phyloP scores from a whole-genome alignment of 2,888 invertebrate genomes.

The Hylaea fasciaria region DNA sequence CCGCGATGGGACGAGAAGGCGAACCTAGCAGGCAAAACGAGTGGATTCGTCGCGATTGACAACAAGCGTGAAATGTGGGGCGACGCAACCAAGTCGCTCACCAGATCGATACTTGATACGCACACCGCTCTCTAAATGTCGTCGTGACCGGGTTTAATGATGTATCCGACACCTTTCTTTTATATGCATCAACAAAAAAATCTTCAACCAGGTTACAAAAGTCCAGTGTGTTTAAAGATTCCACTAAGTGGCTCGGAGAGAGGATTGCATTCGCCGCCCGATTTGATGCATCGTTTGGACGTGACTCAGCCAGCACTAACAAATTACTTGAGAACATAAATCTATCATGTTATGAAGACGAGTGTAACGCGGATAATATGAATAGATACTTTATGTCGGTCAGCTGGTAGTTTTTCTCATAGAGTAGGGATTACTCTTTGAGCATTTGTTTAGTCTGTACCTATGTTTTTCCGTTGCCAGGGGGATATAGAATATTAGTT shows the following conservation, averaged over 20 bases:
- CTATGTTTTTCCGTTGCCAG: no score
- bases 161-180: slow-evolving; percentile 55
- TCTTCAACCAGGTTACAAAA: slow-evolving; percentile 40
- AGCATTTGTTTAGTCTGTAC: no score
- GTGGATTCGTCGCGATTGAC: slow-evolving; percentile 63
- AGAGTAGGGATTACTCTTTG: no score
- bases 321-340: slow-evolving; percentile 38
- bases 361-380: no score
- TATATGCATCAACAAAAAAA: slow-evolving; percentile 50
- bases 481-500: no score
- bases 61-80: slow-evolving; percentile 76
- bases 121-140: slow-evolving; percentile 74
- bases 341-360: slow-evolving; percentile 35
- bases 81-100: slow-evolving; percentile 73
- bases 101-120: slow-evolving; percentile 81
- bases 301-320: slow-evolving; percentile 34
- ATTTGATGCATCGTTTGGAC: slow-evolving; percentile 35
- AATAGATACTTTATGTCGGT: no score
- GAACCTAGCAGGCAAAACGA: slow-evolving; percentile 47
- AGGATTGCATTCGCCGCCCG: slow-evolving; percentile 30
- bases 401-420: no score
- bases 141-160: slow-evolving; percentile 69
- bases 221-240: slow-evolving; percentile 40
- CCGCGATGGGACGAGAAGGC: slow-evolving; percentile 45
- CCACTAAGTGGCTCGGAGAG: slow-evolving; percentile 29